Base-by-base conservation (phyloP, 2,797 vertebrate genomes). In the Poeciliopsis paucimaculata region DNA sequence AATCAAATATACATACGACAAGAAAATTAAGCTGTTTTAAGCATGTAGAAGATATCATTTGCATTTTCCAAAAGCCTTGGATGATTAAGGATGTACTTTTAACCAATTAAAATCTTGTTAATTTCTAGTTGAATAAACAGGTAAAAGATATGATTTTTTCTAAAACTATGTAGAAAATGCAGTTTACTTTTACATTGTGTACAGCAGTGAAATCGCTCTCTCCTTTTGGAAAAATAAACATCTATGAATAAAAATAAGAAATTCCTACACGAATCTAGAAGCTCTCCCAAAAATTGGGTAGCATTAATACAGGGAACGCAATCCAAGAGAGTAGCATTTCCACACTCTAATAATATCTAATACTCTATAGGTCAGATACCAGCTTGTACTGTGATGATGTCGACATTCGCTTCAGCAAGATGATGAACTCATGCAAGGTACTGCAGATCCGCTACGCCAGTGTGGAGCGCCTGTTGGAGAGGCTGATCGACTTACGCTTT, bases 361-460 rank as follows among this genome's bases (percentile, higher is more conserved):
- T n/a, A 46, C 43, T 28, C 13, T 46, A 4, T 95, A 99, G 98
- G 95, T 99, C 98, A 0, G 98, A 99, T 68, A 94, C 97, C 90
- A 98, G 97, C 92, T 92, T 99, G 89, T 99, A 99, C 94, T 99
- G 98, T 31, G 98, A 99, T 12, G 98, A 99, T 1, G 97, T 98
- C 18, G 98, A 99, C 96, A 99, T 99, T 80, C 97, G 98, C 93
- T 99, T 99, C 95, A 99, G 98, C 92, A 99, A 98, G 93, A 99
- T 98, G 95, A 98, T 99, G 97, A 99, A 99, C 94, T 99, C 98
- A 41, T 99, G 98, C 95, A 99, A 99, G 93, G 98, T 99, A 87
- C 96, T 98, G 88, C 98, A 99, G 97, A 99, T 99, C 92, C 98
- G 98, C 84, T 99, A 99, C 2, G 98, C 98, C 80, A 99, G 97